These are phyloP conservation scores for Montipora capricornis DNA, from an alignment of 64 coral and sea anemone genomes.

Conservation along the genomic window DNA sequence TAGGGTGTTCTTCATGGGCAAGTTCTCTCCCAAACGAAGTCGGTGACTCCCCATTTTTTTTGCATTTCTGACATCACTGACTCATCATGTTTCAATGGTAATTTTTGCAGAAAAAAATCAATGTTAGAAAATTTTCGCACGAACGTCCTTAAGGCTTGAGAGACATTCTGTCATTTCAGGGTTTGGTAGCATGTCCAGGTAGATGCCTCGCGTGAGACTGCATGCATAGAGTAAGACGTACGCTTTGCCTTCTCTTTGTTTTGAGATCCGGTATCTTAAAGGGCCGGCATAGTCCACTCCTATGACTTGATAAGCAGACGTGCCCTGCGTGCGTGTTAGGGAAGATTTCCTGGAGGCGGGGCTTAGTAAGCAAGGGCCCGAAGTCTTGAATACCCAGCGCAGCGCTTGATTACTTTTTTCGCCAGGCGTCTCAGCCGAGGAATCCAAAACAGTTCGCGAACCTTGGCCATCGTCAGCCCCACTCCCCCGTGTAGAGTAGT, in stretches of 20 bases:
- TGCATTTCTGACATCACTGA: too few relatives aligned
- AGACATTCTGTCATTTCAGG: neutral
- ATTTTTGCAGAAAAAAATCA: too few relatives aligned
- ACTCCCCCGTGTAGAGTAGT: constrained; percentile 65
- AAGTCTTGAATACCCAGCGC: constrained; percentile 33
- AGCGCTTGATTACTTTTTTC: neutral
- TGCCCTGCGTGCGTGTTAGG: constrained; percentile 17
- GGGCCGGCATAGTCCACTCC: neutral
- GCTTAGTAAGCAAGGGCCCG: neutral
- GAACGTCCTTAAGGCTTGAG: neutral
- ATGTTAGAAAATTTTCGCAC: too few relatives aligned
- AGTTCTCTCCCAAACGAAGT: too few relatives aligned
- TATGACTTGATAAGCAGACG: constrained; percentile 7
- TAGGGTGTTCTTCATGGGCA: too few relatives aligned
- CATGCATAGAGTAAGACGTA: constrained; percentile 4
- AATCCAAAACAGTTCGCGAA: constrained; percentile 15
- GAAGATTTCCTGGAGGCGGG: constrained; percentile 21
- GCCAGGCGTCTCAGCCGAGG: neutral
- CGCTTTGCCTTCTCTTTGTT: neutral
- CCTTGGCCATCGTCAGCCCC: constrained; percentile 48
- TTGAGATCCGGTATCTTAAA: too few relatives aligned
- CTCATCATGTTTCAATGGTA: too few relatives aligned
- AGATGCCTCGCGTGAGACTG: constrained; percentile 10
- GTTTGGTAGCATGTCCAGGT: neutral
- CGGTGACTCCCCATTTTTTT: too few relatives aligned